Conservation (phyloP, 1,140 invertebrate genomes). For the Uloborus diversus region DNA sequence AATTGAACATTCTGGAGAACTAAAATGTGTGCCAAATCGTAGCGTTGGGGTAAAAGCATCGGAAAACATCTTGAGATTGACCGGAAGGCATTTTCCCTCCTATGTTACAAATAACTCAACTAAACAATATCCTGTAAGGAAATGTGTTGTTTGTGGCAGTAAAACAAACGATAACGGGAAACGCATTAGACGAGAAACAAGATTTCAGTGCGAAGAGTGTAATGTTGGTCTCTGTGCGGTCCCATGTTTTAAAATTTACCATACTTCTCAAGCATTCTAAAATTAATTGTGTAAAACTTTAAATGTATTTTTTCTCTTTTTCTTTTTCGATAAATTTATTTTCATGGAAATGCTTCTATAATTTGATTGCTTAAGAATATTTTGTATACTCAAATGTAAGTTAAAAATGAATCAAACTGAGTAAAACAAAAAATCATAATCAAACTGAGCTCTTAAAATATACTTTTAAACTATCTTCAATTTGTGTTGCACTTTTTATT, state of each 20-base stretch:
- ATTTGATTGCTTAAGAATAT: no score
- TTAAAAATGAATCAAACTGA: no score
- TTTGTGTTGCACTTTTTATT: no score
- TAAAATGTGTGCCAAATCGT: not conserved
- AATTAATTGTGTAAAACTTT: no score
- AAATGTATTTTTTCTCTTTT: no score
- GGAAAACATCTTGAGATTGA: not conserved
- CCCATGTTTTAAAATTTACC: conserved; percentile 15
- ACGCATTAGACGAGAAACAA: conserved; percentile 3
- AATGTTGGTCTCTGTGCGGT: not conserved
- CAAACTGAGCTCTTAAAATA: no score
- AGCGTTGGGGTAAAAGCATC: not conserved
- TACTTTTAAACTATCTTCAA: no score
- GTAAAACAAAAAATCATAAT: no score
- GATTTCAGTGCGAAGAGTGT: conserved; percentile 1
- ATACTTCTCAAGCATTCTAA: no score
- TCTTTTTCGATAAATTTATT: no score
- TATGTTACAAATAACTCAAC: not conserved
- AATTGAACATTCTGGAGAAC: not conserved
- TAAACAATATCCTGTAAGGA: not conserved
- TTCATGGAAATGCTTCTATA: no score
- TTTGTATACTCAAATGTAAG: no score
- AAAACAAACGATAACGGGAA: conserved; percentile 3
- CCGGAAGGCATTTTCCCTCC: not conserved
- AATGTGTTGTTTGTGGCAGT: conserved; percentile 4